phyloP scores from a whole-genome alignment of 2,888 invertebrate species.

The Diarsia brunnea region DNA sequence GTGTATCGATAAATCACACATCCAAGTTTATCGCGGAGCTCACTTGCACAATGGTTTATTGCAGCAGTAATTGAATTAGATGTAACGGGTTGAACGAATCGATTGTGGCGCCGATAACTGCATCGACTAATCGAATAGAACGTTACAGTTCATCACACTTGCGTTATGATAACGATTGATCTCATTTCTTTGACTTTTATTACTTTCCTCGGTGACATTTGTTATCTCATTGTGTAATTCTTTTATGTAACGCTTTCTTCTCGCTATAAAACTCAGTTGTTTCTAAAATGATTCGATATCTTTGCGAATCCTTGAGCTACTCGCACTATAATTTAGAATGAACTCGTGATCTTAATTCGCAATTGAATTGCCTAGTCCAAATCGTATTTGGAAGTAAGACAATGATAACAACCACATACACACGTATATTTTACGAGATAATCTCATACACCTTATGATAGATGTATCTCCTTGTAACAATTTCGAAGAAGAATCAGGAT shows the following conservation, averaged over 20 bases:
- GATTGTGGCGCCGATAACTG: constrained; percentile 76
- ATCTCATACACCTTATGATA: constrained; percentile 47
- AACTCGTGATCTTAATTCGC: not conserved
- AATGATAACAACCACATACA: constrained; percentile 42
- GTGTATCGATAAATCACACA: constrained; percentile 67
- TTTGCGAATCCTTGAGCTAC: not conserved
- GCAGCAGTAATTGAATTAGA: constrained; percentile 82
- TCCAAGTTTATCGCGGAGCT: constrained; percentile 68
- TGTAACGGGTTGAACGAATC: constrained; percentile 84
- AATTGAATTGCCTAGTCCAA: constrained; percentile 24
- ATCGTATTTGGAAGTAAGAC: constrained; percentile 23
- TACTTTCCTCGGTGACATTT: constrained; percentile 16
- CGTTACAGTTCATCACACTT: constrained; percentile 73
- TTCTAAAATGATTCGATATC: not conserved
- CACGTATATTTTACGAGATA: constrained; percentile 44
- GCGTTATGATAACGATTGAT: constrained; percentile 61
- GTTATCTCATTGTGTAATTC: constrained; percentile 13
- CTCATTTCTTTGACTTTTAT: constrained; percentile 53
- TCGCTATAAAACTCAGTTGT: not conserved
- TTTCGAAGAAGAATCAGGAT: constrained; percentile 66
- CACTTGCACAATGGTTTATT: constrained; percentile 78
- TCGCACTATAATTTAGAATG: constrained; percentile 4
- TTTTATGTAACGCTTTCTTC: not conserved
- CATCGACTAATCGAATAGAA: constrained; percentile 68
- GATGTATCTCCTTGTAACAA: constrained; percentile 60